phyloP scores from a whole-genome alignment of 2,113 vertebrate genomes.

The Tragelaphus imberbis region DNA sequence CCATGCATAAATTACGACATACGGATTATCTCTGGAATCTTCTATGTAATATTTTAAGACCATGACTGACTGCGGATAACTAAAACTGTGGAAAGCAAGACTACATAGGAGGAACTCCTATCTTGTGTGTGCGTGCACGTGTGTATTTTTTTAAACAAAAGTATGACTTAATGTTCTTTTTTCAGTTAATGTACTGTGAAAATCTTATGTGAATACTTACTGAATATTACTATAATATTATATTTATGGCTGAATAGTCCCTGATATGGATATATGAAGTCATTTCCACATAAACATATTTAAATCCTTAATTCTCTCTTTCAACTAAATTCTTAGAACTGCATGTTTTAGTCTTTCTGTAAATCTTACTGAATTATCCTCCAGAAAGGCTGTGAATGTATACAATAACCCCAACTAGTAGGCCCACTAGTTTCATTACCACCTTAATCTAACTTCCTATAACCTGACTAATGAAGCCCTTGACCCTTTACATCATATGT shows the following conservation, averaged over 20 bases:
- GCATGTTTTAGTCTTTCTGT: background rate
- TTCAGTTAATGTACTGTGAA: background rate
- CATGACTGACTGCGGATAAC: background rate
- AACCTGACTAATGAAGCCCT: background rate
- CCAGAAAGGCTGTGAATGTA: background rate
- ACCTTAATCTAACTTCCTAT: background rate
- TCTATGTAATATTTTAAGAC: background rate
- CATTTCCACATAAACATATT: background rate
- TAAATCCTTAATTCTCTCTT: background rate
- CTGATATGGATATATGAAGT: background rate
- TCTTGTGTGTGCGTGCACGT: background rate
- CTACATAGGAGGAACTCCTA: background rate
- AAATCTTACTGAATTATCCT: background rate
- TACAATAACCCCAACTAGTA: rapidly evolving
- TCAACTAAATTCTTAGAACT: background rate
- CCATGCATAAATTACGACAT: rapidly evolving
- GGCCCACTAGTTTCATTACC: background rate
- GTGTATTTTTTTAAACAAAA: background rate
- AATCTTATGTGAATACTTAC: background rate
- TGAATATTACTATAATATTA: background rate
- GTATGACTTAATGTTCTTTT: background rate
- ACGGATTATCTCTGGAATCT: background rate
- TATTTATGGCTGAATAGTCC: background rate
- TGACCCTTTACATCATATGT: background rate
- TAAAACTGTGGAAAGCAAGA: background rate